A percentile compares a stretch with the other conserved stretches of the same genome.
phyloP scores from a whole-genome alignment of 1,140 invertebrate species.

The Drosophila repleta region DNA sequence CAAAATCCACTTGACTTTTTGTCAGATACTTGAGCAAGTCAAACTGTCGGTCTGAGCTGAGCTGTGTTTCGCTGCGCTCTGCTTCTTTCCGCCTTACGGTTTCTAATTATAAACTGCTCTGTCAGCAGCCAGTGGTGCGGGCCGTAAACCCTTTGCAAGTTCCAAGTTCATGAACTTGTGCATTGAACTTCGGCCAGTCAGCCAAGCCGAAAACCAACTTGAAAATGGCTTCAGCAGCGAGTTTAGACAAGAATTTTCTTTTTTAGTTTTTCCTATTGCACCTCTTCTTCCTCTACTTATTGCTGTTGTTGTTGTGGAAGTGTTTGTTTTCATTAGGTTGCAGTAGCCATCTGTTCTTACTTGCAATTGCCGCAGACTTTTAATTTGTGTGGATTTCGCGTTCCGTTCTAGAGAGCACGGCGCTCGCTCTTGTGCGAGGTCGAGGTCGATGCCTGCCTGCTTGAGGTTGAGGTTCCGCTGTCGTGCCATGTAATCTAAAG shows the following conservation, averaged over 20 bases:
- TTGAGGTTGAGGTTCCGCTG: constrained; percentile 48
- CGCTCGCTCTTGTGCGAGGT: constrained; percentile 35
- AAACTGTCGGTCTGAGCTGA: constrained; percentile 38
- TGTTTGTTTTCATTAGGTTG: constrained; percentile 76
- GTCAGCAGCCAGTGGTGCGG: constrained; percentile 56
- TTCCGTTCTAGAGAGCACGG: constrained; percentile 33
- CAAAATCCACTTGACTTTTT: constrained; percentile 76
- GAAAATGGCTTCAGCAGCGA: constrained; percentile 34
- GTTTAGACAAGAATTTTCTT: constrained; percentile 36
- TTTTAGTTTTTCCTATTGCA: constrained; percentile 43
- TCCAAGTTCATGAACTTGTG: constrained; percentile 79
- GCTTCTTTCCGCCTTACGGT: constrained; percentile 48
- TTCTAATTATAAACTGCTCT: constrained; percentile 80
- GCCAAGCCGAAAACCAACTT: constrained; percentile 62
- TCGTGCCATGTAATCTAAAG: constrained; percentile 73
- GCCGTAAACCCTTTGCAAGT: constrained; percentile 59
- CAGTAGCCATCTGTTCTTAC: constrained; percentile 70
- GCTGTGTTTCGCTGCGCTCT: constrained; percentile 13
- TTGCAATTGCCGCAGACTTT: constrained; percentile 72
- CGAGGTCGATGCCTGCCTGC: constrained; percentile 39
- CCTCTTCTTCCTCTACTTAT: constrained; percentile 14
- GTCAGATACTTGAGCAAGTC: constrained; percentile 57
- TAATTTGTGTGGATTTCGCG: constrained; percentile 74
- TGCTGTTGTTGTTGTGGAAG: constrained; percentile 28
- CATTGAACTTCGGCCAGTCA: constrained; percentile 73